A percentile compares a stretch with the other conserved stretches of the same genome.
Conservation (phyloP, 2,113 vertebrate species). For the Megaleporinus macrocephalus region DNA sequence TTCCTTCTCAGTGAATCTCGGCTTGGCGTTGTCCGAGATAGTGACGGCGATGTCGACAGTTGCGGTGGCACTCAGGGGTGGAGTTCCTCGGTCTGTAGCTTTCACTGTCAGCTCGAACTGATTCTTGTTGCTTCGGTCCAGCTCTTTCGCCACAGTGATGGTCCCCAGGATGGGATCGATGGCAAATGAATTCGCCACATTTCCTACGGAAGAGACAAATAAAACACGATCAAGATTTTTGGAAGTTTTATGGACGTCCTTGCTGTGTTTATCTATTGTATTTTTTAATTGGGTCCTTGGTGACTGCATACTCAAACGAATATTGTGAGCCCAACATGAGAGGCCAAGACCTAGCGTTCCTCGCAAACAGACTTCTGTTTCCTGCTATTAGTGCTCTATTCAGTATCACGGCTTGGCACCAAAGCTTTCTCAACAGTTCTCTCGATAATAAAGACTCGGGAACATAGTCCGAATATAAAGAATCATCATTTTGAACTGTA, state of each 20-base stretch:
- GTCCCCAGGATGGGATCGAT: conserved; percentile 90
- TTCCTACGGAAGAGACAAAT: conserved; percentile 79
- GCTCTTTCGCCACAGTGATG: conserved; percentile 88
- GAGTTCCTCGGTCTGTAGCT: conserved; percentile 86
- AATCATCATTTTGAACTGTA: neutral
- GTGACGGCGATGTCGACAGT: conserved; percentile 87
- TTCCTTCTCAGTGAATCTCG: conserved; percentile 87
- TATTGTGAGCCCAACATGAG: too few relatives aligned
- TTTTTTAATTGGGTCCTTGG: neutral
- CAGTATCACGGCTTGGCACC: neutral
- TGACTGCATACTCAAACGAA: neutral
- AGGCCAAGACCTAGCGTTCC: neutral
- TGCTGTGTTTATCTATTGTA: too few relatives aligned
- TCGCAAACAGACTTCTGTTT: too few relatives aligned
- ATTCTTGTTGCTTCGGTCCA: conserved; percentile 86
- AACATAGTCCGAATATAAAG: too few relatives aligned
- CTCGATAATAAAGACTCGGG: too few relatives aligned
- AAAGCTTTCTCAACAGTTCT: too few relatives aligned
- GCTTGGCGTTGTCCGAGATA: conserved; percentile 90
- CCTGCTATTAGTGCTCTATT: neutral
- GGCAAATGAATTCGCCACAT: conserved; percentile 91
- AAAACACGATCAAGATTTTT: too few relatives aligned
- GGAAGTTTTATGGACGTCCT: too few relatives aligned
- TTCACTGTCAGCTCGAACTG: conserved; percentile 89
- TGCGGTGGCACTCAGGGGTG: conserved; percentile 84